Evolutionary conservation across 2,113 vertebrate species (phyloP).

Genomic region (Toxotes jaculatrix): DNA sequence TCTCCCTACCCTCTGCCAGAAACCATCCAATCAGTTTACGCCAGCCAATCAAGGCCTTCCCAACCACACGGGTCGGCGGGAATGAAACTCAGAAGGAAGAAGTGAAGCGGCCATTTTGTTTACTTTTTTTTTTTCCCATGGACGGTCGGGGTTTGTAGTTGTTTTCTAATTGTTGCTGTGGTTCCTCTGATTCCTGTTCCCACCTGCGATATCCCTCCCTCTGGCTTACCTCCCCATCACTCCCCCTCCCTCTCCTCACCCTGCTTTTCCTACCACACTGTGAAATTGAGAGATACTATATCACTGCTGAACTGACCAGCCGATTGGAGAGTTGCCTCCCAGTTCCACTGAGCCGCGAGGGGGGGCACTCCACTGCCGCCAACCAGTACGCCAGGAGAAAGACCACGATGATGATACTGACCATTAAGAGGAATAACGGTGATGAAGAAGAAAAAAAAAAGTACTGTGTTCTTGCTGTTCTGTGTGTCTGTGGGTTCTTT

Average conservation of each 20-base stretch:
- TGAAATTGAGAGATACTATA: slow-evolving; percentile 82
- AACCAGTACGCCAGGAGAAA: slow-evolving; percentile 67
- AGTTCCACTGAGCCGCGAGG: slow-evolving; percentile 75
- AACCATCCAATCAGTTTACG: slow-evolving; percentile 69
- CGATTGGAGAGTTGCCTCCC: slow-evolving; percentile 64
- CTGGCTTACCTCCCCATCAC: slow-evolving; percentile 38
- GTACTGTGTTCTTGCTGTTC: slow-evolving; percentile 85
- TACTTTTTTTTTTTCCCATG: slow-evolving; percentile 63
- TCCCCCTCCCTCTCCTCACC: slow-evolving; percentile 32
- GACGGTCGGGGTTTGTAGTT: slow-evolving; percentile 76
- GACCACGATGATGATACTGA: slow-evolving; percentile 62
- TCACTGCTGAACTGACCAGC: slow-evolving; percentile 81
- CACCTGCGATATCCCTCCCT: slow-evolving; percentile 46
- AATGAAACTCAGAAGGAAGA: slow-evolving; percentile 76
- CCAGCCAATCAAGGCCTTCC: slow-evolving; percentile 72
- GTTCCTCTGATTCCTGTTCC: slow-evolving; percentile 68
- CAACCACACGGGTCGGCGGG: slow-evolving; percentile 60
- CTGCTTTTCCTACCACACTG: slow-evolving; percentile 82
- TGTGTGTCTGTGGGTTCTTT: slow-evolving; percentile 86
- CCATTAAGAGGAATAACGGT: slow-evolving; percentile 66
- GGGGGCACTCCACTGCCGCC: slow-evolving; percentile 57
- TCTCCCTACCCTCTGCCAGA: slow-evolving; percentile 57
- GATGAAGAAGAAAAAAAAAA: slow-evolving; percentile 71
- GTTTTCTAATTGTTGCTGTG: slow-evolving; percentile 78
- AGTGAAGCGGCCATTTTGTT: slow-evolving; percentile 77